These are phyloP conservation scores for Brachionus sp. DNA, from an alignment of 1,140 invertebrate genomes.

Conservation along the genomic window DNA sequence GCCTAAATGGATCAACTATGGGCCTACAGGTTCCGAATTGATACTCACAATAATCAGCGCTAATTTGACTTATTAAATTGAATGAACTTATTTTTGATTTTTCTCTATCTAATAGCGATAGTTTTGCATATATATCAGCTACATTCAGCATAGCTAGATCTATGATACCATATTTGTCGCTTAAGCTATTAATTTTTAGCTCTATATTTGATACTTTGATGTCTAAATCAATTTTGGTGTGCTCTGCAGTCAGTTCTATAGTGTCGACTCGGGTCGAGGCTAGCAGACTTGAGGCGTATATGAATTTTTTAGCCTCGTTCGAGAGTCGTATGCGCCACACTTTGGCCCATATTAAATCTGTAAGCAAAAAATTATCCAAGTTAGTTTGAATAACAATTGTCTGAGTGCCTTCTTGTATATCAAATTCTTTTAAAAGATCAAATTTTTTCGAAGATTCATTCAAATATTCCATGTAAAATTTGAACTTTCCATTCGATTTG, in stretches of 20 bases:
- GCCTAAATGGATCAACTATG: slow-evolving; percentile 17
- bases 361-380: background rate
- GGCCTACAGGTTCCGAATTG: slow-evolving; percentile 21
- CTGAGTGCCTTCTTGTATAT: slow-evolving; percentile 19
- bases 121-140: background rate
- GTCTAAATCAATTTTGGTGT: background rate
- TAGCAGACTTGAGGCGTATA: slow-evolving; percentile 11
- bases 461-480: slow-evolving; percentile 16
- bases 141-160: background rate
- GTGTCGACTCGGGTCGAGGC: slow-evolving; percentile 40
- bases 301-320: slow-evolving; percentile 6
- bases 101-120: background rate
- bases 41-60: slow-evolving; percentile 17
- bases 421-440: slow-evolving; percentile 11
- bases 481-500: background rate
- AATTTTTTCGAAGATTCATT: slow-evolving; percentile 24
- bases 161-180: background rate
- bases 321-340: slow-evolving; percentile 25
- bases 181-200: background rate
- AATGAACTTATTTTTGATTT: background rate
- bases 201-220: slow-evolving; percentile 18
- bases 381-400: background rate
- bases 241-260: background rate
- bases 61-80: background rate
- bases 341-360: slow-evolving; percentile 4